These are phyloP conservation scores for Adelphocoris suturalis DNA, from an alignment of 2,888 invertebrate genomes.

Conservation along the genomic window DNA sequence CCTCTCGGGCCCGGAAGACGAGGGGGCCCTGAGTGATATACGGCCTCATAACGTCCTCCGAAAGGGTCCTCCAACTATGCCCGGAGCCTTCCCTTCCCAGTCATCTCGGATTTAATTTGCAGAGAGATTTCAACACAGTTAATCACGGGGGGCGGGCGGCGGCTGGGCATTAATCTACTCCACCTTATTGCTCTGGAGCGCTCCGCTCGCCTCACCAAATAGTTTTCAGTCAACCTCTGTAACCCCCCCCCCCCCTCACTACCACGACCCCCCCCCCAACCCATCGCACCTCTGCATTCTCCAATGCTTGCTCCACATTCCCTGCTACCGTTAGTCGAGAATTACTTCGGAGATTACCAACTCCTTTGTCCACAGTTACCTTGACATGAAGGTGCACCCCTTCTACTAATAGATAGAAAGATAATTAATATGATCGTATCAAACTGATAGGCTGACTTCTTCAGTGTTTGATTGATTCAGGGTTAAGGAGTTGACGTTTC, in stretches of 20 bases:
- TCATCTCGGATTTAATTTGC: constrained; percentile 72
- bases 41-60: constrained; percentile 72
- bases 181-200: constrained; percentile 69
- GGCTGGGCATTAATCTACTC: constrained; percentile 70
- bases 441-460: no score
- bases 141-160: constrained; percentile 67
- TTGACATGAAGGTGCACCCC: no score
- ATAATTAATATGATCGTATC: no score
- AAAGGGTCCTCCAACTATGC: constrained; percentile 70
- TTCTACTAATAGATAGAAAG: no score
- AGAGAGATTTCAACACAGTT: constrained; percentile 73
- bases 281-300: not conserved
- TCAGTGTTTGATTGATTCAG: no score
- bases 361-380: not conserved
- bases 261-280: no score
- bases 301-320: constrained; percentile 66
- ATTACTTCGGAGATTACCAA: constrained; percentile 9
- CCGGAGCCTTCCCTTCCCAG: constrained; percentile 62
- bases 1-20: not conserved
- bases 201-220: constrained; percentile 54
- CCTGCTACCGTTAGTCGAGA: constrained; percentile 19
- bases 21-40: constrained; percentile 63
- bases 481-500: no score
- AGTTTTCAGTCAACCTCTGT: constrained; percentile 67
- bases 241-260: not conserved